Evolutionary conservation across 2,888 invertebrate species (phyloP).

Genomic region (Branchellion lobata): DNA sequence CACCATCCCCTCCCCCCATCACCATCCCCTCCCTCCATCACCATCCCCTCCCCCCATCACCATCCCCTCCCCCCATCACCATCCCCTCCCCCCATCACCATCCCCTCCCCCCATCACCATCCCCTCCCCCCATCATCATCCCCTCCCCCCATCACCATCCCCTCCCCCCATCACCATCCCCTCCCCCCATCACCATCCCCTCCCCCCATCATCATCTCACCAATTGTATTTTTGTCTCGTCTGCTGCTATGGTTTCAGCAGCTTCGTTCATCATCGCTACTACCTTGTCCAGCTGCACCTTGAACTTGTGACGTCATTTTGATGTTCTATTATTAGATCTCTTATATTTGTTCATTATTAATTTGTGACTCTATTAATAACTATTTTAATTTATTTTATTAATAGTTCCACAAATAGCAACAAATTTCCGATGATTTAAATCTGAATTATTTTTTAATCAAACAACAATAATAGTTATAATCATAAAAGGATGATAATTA

Average conservation of each 20-base stretch:
- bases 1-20: neutral
- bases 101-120: neutral
- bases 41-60: neutral
- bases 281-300: neutral
- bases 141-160: neutral
- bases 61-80: neutral
- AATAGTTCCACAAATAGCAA: too few species aligned
- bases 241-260: slow-evolving; percentile 15
- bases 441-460: too few species aligned
- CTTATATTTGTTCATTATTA: too few species aligned
- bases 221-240: neutral
- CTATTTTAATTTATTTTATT: too few species aligned
- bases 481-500: too few species aligned
- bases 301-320: neutral
- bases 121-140: neutral
- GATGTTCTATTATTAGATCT: too few species aligned
- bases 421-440: too few species aligned
- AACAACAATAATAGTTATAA: too few species aligned
- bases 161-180: neutral
- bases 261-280: slow-evolving; percentile 4
- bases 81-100: neutral
- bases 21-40: neutral
- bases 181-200: neutral
- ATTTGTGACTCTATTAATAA: too few species aligned
- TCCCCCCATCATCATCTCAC: neutral